Evolutionary conservation across 2,888 invertebrate genomes (phyloP), one percentile per base, ranked within the genome.

Genomic region (Oscheius sp.): DNA sequence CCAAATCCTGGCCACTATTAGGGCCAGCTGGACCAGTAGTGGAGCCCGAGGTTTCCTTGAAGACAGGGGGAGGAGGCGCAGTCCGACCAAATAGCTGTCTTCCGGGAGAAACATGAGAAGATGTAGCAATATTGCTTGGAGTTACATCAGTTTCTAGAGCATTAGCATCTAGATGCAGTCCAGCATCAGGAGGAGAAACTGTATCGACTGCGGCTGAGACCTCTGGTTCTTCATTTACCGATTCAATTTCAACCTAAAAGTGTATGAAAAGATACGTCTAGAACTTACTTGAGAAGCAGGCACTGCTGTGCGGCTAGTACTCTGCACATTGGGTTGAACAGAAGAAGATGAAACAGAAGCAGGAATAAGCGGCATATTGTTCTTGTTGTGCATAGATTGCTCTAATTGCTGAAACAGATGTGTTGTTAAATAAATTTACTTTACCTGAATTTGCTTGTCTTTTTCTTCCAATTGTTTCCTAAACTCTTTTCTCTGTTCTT

Each of bases 171-270:
- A 66, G 12, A 52, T 66, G 25, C 2, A 66, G 52, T n/a, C 66
- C 66, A 18, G 66, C 66, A 29, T 66, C 66, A 3, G 66, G 66
- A 52, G 66, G 66, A 23, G 66, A 66, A 25, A 66, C 66, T 1
- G 66, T 52, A 13, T 66, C 52, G 0, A 13, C 21, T 13, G 5
- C 25, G 18, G 61, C 61, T n/a, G 61, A 41, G 12, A 43, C 41
- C 16, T 43, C 61, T 7, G 43, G 41, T 12, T 61, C 61, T 61
- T 61, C 61, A 43, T n/a, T 9, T 25, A 58, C 58, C 2, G 58
- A 58, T 16, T 58, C 58, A 21, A 21, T 18, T 18, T 16, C 49
- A 16, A 49, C 13, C 49, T 49, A 49, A 49, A 49, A 49, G 3
- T 18, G 13, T 7, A 49, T 49, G 21, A 21, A 49, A 21, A 49